These are phyloP conservation scores for Limanda limanda DNA, from an alignment of 2,113 vertebrate species.

Conservation along the genomic window DNA sequence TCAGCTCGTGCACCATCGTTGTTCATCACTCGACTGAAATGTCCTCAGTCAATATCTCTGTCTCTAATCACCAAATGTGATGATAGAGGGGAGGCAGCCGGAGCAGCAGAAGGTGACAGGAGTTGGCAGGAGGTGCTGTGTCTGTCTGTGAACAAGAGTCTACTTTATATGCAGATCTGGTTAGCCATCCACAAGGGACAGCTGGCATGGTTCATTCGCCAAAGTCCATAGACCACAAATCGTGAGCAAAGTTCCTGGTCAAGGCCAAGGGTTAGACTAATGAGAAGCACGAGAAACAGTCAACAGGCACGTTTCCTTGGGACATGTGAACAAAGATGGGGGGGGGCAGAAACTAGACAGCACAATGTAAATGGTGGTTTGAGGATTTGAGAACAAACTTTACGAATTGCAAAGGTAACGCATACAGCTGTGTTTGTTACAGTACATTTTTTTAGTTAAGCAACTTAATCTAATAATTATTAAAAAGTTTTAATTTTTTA, in stretches of 20 bases:
- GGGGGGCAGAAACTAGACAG: no score
- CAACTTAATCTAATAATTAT: no score
- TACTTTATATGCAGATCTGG: slow-evolving; percentile 3
- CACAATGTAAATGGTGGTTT: no score
- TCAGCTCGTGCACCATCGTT: not conserved
- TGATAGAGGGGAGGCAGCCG: slow-evolving; percentile 15
- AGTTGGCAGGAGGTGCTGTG: slow-evolving; percentile 1
- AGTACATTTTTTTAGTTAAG: no score
- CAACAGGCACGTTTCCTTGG: not conserved
- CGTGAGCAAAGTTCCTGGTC: not conserved
- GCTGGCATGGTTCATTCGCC: not conserved
- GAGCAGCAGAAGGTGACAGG: slow-evolving; percentile 27
- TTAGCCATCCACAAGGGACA: not conserved
- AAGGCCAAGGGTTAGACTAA: not conserved
- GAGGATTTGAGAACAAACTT: not conserved
- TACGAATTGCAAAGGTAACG: no score
- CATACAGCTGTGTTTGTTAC: no score
- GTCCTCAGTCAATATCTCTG: not conserved
- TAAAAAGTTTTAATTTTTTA: no score
- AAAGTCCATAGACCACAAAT: not conserved
- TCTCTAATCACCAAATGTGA: slow-evolving; percentile 2
- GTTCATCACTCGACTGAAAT: not conserved
- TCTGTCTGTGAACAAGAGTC: not conserved
- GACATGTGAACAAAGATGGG: no score
- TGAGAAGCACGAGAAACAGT: no score